Evolutionary conservation across 1,140 invertebrate species (phyloP), one percentile per base, ranked within the genome.

Genomic region (Caenorhabditis elegans): DNA sequence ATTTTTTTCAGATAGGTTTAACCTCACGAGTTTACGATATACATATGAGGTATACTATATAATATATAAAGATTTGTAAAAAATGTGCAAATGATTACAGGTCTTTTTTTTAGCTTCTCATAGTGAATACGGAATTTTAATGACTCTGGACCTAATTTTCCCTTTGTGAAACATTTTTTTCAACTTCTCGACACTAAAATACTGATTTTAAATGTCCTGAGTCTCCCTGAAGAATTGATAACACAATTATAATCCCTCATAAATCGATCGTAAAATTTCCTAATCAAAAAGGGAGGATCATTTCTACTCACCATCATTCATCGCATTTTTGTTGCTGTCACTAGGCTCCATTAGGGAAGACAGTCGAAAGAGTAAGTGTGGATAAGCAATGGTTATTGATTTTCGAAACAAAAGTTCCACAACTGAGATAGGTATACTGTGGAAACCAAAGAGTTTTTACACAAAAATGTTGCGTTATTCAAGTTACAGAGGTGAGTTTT

Each of bases 251-350:
- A 39, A 70, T 43, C 60, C 60, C 8, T n/a, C 22, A 70, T 70
- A 36, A 70, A 70, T 70, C 60, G 60, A 70, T 70, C 60, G 34
- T 70, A 70, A 70, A 70, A 70, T 31, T 60, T 43, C 43, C 34
- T 17, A 36, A 19, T 17, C n/a, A 3, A 22, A 70, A 36, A 70
- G 60, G 60, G 60, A 70, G 60, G 24, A 70, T 15, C 51, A 11
- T 24, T 11, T 0, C 22, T 13, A 70, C 60, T 39, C 22, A 70
- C 60, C 60, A 22, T 70, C 43, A 22, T 31, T 70, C 34, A 39
- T 22, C 34, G 11, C n/a, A 39, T 19, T 22, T 39, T 70, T 70
- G 8, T 6, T 39, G 0, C 19, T 28, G 13, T 70, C 60, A 1
- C 3, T 39, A 5, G 34, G n/a, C 6, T 70, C 60, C 60, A 70